Base-by-base conservation (phyloP, 2,797 vertebrate species). In the Rhinella marina region DNA sequence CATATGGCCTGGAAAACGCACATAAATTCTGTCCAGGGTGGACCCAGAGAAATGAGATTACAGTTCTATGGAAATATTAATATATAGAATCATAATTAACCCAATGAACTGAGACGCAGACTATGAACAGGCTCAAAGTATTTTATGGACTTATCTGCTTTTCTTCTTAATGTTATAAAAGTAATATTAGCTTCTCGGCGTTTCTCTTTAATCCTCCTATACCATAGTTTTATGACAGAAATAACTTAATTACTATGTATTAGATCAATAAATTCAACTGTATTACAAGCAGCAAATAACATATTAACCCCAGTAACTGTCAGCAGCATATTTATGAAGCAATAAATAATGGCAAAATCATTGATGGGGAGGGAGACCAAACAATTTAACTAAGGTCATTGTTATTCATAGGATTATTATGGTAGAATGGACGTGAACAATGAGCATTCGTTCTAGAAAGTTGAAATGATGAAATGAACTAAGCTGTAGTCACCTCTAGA, bases 291-390 rank as follows among this genome's bases (percentile, higher is more conserved):
- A 76, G 50, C 52, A 76, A 76, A 76, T 23, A 76, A 54, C 23
- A 54, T 75, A 75, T 54, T 52, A n/a, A 76, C 23, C 73, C 25
- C 48, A 76, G 48, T 76, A 76, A 76, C 25, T 76, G 48, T 76
- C 73, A 76, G 6, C 66, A 32, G 32, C n/a, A 11, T 52, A 25
- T 52, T 76, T 52, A 52, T 54, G 12, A 6, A 3, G 50, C 12
- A 76, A 76, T 76, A 76, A 76, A 54, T 76, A 52, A 54, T 76
- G 72, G 23, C 21, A 25, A 54, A 52, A 23, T n/a, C 19, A 76
- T 54, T 76, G 50, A 54, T 17, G 27, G 12, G 17, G 50, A 54
- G 16, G 27, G 12, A 16, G 8, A n/a, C 48, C 41, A 50, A 75
- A 52, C 16, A 50, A n/a, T 75, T 52, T 75, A 50, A 54, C 10